Percentiles rank a stretch among this genome's conserved stretches.
Conservation (phyloP, 2,888 invertebrate genomes). For the Bombylius major region DNA sequence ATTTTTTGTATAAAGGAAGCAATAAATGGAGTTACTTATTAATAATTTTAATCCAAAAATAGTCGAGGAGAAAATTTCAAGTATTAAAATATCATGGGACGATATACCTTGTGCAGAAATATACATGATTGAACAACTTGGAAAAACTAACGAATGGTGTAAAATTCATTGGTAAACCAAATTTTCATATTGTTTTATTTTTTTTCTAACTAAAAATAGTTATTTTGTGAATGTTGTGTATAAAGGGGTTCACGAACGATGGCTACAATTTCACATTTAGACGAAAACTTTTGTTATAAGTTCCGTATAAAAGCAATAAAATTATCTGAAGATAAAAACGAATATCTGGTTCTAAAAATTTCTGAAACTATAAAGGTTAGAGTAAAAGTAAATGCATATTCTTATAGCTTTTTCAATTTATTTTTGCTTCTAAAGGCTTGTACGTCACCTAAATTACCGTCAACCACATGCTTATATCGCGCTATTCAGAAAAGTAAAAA, state of each 20-base stretch:
- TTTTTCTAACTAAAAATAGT: too few relatives aligned
- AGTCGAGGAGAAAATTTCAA: conserved; percentile 24
- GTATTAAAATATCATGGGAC: conserved; percentile 28
- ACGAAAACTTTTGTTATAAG: conserved; percentile 31
- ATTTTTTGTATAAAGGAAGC: too few relatives aligned
- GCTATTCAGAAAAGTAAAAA: conserved; percentile 33
- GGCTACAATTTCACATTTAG: conserved; percentile 23
- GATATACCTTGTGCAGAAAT: conserved; percentile 22
- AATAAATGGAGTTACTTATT: background rate
- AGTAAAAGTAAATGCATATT: background rate
- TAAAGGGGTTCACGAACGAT: conserved; percentile 12
- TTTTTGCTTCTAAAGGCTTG: conserved; percentile 19
- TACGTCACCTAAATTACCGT: conserved; percentile 26
- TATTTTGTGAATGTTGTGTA: too few relatives aligned
- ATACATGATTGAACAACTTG: conserved; percentile 29
- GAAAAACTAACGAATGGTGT: conserved; percentile 26
- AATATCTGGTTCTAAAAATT: conserved; percentile 20
- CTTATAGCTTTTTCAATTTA: too few relatives aligned
- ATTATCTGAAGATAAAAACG: conserved; percentile 12
- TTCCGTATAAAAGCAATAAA: conserved; percentile 28
- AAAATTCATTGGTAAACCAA: conserved; percentile 25
- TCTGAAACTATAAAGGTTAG: conserved; percentile 17
- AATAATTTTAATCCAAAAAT: conserved; percentile 23
- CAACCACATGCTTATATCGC: conserved; percentile 27
- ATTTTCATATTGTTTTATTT: too few relatives aligned